Conservation (phyloP, 2,797 vertebrate genomes). For the Cynodonichthys magdalenae region DNA sequence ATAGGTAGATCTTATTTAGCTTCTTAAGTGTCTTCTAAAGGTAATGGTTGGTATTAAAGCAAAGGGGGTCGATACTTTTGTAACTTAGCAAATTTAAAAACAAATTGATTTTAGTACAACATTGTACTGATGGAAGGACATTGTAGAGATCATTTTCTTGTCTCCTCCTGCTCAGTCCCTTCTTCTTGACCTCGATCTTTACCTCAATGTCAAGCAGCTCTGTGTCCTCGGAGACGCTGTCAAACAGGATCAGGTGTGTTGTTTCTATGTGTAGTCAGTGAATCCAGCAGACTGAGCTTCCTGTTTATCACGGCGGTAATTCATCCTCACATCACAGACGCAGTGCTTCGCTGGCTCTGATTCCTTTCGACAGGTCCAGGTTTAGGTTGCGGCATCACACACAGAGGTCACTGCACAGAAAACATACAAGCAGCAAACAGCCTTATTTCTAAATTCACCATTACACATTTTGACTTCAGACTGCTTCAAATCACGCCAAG, state of each 20-base stretch:
- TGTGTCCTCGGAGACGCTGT: slow-evolving; percentile 6
- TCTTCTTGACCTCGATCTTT: slow-evolving; percentile 3
- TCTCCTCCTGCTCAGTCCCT: not conserved
- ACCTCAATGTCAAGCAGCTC: slow-evolving; percentile 5
- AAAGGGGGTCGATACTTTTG: too few species aligned
- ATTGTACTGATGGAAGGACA: not conserved
- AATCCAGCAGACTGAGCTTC: not conserved
- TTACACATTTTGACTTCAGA: not conserved
- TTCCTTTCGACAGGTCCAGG: not conserved
- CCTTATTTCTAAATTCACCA: too few species aligned
- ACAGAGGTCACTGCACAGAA: not conserved
- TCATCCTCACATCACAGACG: not conserved
- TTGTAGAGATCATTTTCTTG: slow-evolving; percentile 2
- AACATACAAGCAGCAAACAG: not conserved
- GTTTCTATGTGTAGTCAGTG: not conserved
- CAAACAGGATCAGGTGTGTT: not conserved
- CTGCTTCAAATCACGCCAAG: not conserved
- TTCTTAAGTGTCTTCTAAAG: too few species aligned
- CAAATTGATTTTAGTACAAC: not conserved
- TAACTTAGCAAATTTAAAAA: too few species aligned
- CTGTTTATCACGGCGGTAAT: not conserved
- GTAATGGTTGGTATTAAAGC: too few species aligned
- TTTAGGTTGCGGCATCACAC: not conserved
- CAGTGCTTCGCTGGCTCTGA: not conserved
- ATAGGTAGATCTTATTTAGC: too few species aligned